Base-by-base conservation (phyloP, 2,888 invertebrate genomes). In the Thereva nobilitata region DNA sequence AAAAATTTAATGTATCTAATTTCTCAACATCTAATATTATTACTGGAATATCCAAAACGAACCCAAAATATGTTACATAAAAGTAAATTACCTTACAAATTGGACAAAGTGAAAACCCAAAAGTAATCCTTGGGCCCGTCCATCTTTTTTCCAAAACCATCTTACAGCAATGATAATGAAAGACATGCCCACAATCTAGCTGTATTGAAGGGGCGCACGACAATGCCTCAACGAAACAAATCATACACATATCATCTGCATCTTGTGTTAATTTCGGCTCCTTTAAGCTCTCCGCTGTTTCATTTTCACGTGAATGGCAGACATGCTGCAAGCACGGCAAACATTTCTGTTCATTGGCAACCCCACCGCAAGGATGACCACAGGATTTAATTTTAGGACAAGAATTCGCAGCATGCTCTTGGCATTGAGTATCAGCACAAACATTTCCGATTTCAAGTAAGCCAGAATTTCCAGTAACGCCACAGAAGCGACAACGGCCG, bases 181-280 rank as follows among this genome's bases (percentile, higher is more conserved):
- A 98, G 9, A 97, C 93, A 78, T 98, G 98, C 0, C 96, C 96
- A 80, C 98, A 98, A 72, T 88, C 86, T 64, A 97, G 82, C 89
- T 93, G 92, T 76, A 97, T 87, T 3, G 97, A 93, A 7, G 98
- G 98, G 0, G 97, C 97, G 71, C 93, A 95, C 40, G 95, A 92
- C 49, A 98, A 83, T 0, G 97, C 95, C 79, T 98, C 98, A 0
- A 96, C 95, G 82, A 98, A 98, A 80, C 98, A 98, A 74, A 98
- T 95, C 94, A 98, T 97, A 82, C 98, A 98, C 95, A 98, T 96
- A 78, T 98, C 98, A 76, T 98, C 98, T 0, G 95, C 95, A 79
- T 98, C 98, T 80, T 98, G 98, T 10, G 93, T 90, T 59, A 97
- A 83, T 65, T 85, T 83, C 5, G 81, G 80, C 44, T 78, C 78